A percentile compares a stretch with the other conserved stretches of the same genome.
Evolutionary conservation across 1,140 invertebrate species (phyloP).

Genomic region (Uloborus diversus): DNA sequence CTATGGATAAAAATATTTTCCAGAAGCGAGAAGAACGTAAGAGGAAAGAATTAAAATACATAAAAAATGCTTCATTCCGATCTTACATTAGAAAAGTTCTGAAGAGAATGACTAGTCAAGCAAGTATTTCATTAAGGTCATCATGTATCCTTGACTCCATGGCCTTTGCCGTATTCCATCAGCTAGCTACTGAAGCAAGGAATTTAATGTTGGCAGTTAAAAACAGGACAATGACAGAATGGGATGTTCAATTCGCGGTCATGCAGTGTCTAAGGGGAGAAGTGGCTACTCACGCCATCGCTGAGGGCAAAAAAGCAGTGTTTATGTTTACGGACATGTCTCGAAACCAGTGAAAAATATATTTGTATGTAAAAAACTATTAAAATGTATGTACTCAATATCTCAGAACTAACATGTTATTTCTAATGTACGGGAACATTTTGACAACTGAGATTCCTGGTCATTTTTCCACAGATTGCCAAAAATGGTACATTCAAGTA

Average conservation of each 20-base stretch:
- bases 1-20: too few relatives aligned
- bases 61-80: not conserved
- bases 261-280: not conserved
- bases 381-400: too few relatives aligned
- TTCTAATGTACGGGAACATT: too few relatives aligned
- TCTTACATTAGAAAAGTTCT: not conserved
- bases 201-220: not conserved
- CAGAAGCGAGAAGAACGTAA: not conserved
- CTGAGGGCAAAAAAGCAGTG: not conserved
- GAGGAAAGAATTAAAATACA: not conserved
- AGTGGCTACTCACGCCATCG: not conserved
- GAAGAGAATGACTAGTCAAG: not conserved
- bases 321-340: too few relatives aligned
- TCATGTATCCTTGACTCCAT: not conserved
- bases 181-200: not conserved
- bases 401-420: too few relatives aligned
- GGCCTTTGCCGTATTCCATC: not conserved
- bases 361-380: too few relatives aligned
- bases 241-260: not conserved
- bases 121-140: not conserved
- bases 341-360: too few relatives aligned
- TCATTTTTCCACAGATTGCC: too few relatives aligned
- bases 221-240: not conserved
- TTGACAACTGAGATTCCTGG: too few relatives aligned
- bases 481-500: too few relatives aligned